Evolutionary conservation across 2,797 vertebrate genomes (phyloP).

Genomic region (Notolepis coatsorum): DNA sequence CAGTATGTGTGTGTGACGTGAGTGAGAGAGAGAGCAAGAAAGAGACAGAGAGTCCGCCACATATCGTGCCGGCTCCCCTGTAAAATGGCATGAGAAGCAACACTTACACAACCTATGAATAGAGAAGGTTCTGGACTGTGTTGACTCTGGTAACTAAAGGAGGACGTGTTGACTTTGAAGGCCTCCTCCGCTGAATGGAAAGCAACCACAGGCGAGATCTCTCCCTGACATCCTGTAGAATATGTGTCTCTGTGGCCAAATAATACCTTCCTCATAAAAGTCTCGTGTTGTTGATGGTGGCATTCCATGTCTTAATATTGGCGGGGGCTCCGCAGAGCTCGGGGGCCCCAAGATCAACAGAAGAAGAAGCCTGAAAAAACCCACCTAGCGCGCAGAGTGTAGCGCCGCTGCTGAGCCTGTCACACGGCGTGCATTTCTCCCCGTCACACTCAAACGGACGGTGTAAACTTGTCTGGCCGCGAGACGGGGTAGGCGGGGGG

Average conservation of each 20-base stretch:
- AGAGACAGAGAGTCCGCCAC: conserved; percentile 27
- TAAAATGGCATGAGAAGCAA: conserved; percentile 31
- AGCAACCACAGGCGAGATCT: conserved; percentile 17
- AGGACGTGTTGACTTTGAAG: conserved; percentile 33
- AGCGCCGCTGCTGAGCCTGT: conserved; percentile 49
- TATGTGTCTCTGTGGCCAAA: conserved; percentile 38
- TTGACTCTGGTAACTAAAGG: conserved; percentile 11
- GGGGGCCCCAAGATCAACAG: conserved; percentile 73
- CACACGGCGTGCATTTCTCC: too few species aligned
- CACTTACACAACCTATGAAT: conserved; percentile 11
- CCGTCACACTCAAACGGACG: conserved; percentile 53
- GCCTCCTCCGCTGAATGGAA: conserved; percentile 6
- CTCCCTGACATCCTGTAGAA: conserved; percentile 31
- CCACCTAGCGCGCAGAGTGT: conserved; percentile 57
- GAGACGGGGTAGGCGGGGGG: conserved; percentile 33
- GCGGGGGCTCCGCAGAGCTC: conserved; percentile 37
- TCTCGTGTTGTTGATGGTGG: conserved; percentile 39
- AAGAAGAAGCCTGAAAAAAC: conserved; percentile 52
- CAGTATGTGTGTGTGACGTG: background rate
- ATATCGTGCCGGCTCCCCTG: conserved; percentile 13
- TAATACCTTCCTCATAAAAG: conserved; percentile 45
- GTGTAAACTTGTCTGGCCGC: conserved; percentile 50
- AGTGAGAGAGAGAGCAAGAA: background rate
- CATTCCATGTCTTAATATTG: conserved; percentile 49
- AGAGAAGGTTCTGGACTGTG: background rate